phyloP scores from a whole-genome alignment of 2,113 vertebrate genomes.

The Cynopterus brachyotis region DNA sequence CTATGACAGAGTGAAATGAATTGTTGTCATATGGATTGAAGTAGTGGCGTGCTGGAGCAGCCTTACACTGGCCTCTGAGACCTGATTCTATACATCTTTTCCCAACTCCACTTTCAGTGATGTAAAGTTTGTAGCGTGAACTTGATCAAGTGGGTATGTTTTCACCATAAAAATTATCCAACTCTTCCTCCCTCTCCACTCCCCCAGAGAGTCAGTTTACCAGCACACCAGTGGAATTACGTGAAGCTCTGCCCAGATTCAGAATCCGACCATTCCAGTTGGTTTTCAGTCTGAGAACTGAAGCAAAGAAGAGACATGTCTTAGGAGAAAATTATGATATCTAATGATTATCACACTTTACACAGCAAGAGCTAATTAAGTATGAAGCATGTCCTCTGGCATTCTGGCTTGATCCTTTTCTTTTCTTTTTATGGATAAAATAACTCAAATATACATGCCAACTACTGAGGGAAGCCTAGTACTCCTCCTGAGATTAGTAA shows the following conservation, averaged over 20 bases:
- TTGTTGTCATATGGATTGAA: background rate
- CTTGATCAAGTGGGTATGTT: background rate
- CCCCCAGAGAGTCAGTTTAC: background rate
- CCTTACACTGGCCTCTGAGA: background rate
- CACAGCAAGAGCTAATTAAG: background rate
- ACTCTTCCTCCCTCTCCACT: rapidly evolving
- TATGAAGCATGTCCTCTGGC: background rate
- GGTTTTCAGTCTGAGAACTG: background rate
- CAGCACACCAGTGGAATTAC: background rate
- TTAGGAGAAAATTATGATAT: background rate
- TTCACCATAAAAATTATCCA: background rate
- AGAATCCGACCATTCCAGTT: background rate
- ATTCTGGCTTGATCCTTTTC: background rate
- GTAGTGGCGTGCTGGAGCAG: background rate
- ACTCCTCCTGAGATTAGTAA: background rate
- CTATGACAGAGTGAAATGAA: background rate
- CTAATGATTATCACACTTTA: background rate
- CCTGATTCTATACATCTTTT: background rate
- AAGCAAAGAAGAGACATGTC: background rate
- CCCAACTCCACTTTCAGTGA: background rate
- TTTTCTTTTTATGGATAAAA: background rate
- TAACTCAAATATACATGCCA: background rate
- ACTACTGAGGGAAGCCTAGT: background rate
- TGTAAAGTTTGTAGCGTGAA: background rate
- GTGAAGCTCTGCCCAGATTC: background rate